These are phyloP conservation scores for Thera obeliscata DNA, from an alignment of 2,888 invertebrate species.

Conservation along the genomic window DNA sequence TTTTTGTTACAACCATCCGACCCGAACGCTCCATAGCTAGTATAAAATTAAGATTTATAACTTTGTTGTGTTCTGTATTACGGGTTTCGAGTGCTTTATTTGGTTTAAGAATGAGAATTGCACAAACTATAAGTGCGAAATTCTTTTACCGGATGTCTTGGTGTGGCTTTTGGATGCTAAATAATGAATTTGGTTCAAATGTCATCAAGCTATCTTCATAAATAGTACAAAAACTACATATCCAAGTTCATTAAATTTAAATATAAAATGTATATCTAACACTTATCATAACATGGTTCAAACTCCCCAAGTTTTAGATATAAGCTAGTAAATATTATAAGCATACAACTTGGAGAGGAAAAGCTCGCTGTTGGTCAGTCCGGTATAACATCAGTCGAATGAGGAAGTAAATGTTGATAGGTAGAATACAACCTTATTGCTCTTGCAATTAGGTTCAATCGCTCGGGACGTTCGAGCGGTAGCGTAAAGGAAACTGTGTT, in stretches of 20 bases:
- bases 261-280: constrained; percentile 13
- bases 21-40: no score
- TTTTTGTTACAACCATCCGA: no score
- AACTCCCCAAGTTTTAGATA: constrained; percentile 40
- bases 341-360: constrained; percentile 41
- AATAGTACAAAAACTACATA: neutral
- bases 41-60: neutral
- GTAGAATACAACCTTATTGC: constrained; percentile 48
- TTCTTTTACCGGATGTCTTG: constrained; percentile 6
- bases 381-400: constrained; percentile 44
- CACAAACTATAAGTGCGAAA: constrained; percentile 7
- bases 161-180: constrained; percentile 19
- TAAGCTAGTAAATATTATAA: constrained; percentile 30
- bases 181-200: constrained; percentile 26
- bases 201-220: constrained; percentile 2
- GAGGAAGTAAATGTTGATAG: constrained; percentile 68
- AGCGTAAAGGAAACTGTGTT: constrained; percentile 38
- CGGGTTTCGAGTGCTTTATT: neutral
- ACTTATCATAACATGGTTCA: constrained; percentile 27
- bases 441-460: constrained; percentile 44
- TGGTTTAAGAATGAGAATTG: neutral
- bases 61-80: no score
- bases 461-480: constrained; percentile 33
- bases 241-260: neutral
- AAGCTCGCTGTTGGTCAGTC: constrained; percentile 47